These are phyloP conservation scores for Parasteatoda tepidariorum DNA, from an alignment of 1,140 invertebrate species.

Conservation along the genomic window DNA sequence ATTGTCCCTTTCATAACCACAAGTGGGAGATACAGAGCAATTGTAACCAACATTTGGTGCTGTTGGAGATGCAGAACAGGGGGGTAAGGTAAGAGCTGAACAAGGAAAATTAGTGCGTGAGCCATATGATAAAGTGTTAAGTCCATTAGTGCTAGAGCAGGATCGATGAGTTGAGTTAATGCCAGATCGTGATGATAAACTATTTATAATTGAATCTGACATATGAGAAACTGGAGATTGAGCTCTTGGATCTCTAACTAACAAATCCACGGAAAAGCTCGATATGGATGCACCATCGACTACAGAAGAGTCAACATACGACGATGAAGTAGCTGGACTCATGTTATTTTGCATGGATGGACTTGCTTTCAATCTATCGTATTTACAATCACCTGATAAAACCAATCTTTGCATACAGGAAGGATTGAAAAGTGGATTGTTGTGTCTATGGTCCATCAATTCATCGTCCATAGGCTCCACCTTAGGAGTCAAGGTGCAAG, in stretches of 20 bases:
- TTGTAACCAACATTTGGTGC: slow-evolving; percentile 23
- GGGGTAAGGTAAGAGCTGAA: slow-evolving; percentile 21
- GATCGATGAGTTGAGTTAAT: slow-evolving; percentile 19
- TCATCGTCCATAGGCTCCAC: slow-evolving; percentile 53
- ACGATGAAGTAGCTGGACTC: slow-evolving; percentile 8
- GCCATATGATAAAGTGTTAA: slow-evolving; percentile 18
- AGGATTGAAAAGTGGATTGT: slow-evolving; percentile 31
- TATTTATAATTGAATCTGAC: slow-evolving; percentile 34
- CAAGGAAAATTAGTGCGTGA: slow-evolving; percentile 18
- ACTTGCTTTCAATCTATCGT: slow-evolving; percentile 42
- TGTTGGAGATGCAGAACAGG: slow-evolving; percentile 41
- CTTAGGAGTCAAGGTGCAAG: slow-evolving; percentile 43
- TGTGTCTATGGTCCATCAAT: slow-evolving; percentile 25
- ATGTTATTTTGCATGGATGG: slow-evolving; percentile 24
- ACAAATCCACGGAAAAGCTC: slow-evolving; percentile 50
- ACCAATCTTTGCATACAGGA: slow-evolving; percentile 52
- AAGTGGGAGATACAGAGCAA: slow-evolving; percentile 40
- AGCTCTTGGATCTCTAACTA: slow-evolving; percentile 41
- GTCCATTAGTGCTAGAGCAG: slow-evolving; percentile 37
- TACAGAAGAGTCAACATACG: not conserved
- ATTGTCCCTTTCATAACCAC: slow-evolving; percentile 23
- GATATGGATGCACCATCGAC: slow-evolving; percentile 32
- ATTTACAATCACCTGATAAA: slow-evolving; percentile 47
- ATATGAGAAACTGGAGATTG: slow-evolving; percentile 21
- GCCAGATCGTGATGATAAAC: slow-evolving; percentile 9